phyloP scores from a whole-genome alignment of 2,888 invertebrate species.

The Hartigia nigra region DNA sequence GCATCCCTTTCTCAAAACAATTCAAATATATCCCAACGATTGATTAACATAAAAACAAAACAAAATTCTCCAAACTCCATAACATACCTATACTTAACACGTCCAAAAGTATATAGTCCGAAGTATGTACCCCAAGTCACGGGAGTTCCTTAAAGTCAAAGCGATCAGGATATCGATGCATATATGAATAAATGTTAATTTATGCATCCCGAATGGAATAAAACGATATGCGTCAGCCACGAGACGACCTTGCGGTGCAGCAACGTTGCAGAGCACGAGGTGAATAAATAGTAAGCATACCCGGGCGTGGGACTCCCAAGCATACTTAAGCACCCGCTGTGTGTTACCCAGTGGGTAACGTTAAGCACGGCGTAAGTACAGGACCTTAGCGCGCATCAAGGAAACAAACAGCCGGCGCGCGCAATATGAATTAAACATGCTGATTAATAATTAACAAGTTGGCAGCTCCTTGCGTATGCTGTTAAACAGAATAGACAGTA shows the following conservation, averaged over 20 bases:
- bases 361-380: constrained; percentile 49
- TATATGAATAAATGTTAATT: constrained; percentile 13
- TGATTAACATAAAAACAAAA: background rate
- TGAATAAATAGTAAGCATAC: constrained; percentile 42
- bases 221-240: constrained; percentile 23
- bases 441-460: constrained; percentile 66
- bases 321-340: constrained; percentile 14
- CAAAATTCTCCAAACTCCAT: background rate
- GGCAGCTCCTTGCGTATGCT: constrained; percentile 51
- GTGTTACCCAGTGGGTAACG: constrained; percentile 43
- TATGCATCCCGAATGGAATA: constrained; percentile 15
- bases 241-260: constrained; percentile 49
- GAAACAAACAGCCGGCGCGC: constrained; percentile 64
- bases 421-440: constrained; percentile 66
- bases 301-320: constrained; percentile 28
- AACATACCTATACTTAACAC: background rate
- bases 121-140: background rate
- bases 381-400: constrained; percentile 61
- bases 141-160: background rate
- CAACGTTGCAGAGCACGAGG: constrained; percentile 32
- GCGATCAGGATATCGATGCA: background rate
- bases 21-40: background rate
- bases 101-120: too few species aligned
- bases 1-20: background rate
- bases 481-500: constrained; percentile 29